phyloP scores from a whole-genome alignment of 92 coral and sea anemone species.

The Zoanthus solanderi region DNA sequence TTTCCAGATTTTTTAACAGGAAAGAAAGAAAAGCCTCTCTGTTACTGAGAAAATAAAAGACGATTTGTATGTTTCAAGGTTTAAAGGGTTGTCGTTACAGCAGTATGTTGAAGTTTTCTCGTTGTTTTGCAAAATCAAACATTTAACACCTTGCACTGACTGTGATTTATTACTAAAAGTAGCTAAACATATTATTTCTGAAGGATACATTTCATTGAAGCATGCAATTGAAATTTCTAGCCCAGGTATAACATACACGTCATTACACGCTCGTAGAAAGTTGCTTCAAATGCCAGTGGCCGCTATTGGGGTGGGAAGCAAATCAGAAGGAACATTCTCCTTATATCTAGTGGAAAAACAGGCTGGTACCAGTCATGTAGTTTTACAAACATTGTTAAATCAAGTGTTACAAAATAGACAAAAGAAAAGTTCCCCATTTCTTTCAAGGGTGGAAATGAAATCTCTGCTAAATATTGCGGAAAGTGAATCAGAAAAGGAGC shows the following conservation, averaged over 20 bases:
- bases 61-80: background rate
- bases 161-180: slow-evolving; percentile 7
- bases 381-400: slow-evolving; percentile 46
- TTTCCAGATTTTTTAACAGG: background rate
- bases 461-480: slow-evolving; percentile 53
- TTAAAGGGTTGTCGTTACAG: background rate
- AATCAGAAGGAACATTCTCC: slow-evolving; percentile 9
- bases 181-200: background rate
- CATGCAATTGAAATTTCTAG: slow-evolving; percentile 24
- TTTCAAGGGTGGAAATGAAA: slow-evolving; percentile 40
- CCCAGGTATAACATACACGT: slow-evolving; percentile 39
- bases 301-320: slow-evolving; percentile 36
- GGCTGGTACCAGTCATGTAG: background rate
- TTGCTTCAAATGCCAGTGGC: slow-evolving; percentile 44
- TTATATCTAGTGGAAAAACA: slow-evolving; percentile 52
- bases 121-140: background rate
- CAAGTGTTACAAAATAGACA: slow-evolving; percentile 34
- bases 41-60: background rate
- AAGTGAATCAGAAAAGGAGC: slow-evolving; percentile 49
- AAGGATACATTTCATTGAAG: slow-evolving; percentile 4
- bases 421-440: slow-evolving; percentile 5
- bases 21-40: slow-evolving; percentile 1
- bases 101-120: background rate
- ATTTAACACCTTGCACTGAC: background rate
- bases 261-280: slow-evolving; percentile 38